Conservation (phyloP, 2,113 vertebrate genomes). For the Myiopsitta monachus region DNA sequence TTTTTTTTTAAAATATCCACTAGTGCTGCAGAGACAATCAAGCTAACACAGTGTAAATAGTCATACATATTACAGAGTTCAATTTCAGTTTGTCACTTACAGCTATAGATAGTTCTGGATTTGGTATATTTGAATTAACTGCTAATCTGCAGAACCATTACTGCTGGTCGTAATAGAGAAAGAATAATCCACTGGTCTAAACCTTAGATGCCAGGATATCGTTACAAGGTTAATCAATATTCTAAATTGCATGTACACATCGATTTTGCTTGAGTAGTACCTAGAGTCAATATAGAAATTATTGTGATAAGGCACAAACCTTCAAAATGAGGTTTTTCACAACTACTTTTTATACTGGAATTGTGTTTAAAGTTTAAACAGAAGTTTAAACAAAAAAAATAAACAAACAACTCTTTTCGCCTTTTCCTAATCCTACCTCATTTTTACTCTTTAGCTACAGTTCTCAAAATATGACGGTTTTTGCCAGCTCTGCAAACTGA, state of each 20-base stretch:
- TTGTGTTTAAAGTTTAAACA: neutral
- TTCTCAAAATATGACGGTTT: neutral
- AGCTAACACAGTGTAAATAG: neutral
- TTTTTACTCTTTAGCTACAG: neutral
- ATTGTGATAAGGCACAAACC: neutral
- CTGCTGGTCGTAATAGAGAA: neutral
- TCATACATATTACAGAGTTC: neutral
- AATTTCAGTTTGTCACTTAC: neutral
- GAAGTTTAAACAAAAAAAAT: neutral
- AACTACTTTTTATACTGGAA: neutral
- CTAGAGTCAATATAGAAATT: constrained; percentile 4
- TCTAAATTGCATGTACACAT: constrained; percentile 27
- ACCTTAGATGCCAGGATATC: constrained; percentile 16
- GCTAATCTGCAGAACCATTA: constrained; percentile 8
- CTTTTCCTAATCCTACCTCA: neutral
- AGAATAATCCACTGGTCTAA: neutral
- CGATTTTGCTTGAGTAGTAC: neutral
- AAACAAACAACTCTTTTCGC: neutral
- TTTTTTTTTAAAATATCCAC: neutral
- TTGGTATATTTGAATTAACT: neutral
- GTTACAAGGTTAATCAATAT: constrained; percentile 48
- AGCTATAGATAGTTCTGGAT: neutral
- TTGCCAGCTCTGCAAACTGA: constrained; percentile 24
- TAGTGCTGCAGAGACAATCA: neutral
- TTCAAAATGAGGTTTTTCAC: neutral